Conservation (phyloP, 2,888 invertebrate species). For the Drosophila anomelani region DNA sequence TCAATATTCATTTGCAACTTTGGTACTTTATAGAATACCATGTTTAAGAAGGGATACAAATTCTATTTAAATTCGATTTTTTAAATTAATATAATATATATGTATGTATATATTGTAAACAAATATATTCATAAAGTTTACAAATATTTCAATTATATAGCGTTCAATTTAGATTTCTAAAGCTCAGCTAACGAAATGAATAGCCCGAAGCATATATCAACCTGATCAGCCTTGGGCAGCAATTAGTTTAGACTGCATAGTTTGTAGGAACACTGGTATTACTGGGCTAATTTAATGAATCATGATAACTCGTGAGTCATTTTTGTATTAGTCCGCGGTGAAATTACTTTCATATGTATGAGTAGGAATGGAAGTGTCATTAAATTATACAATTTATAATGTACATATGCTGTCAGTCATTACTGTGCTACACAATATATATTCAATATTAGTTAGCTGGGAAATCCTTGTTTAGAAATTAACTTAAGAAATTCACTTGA, state of each 20-base stretch:
- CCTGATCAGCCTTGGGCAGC: constrained; percentile 38
- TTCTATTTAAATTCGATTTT: too few species aligned
- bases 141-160: background rate
- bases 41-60: too few species aligned
- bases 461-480: too few species aligned
- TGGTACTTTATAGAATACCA: too few species aligned
- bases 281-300: constrained; percentile 72
- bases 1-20: background rate
- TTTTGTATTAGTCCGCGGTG: constrained; percentile 12
- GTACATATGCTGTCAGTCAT: background rate
- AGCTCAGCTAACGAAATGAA: constrained; percentile 34
- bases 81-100: too few species aligned
- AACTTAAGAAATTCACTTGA: background rate
- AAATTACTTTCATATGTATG: constrained; percentile 42
- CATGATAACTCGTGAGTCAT: constrained; percentile 64
- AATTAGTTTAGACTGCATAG: constrained; percentile 29
- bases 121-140: background rate
- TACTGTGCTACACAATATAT: background rate
- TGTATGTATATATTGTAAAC: too few species aligned
- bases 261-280: constrained; percentile 22
- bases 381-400: constrained; percentile 2
- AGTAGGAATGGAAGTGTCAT: constrained; percentile 21
- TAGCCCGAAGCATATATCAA: constrained; percentile 30
- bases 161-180: constrained; percentile 49
- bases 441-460: background rate